Evolutionary conservation across 92 coral and sea anemone species (phyloP), one percentile per base, ranked within the genome.

Genomic region (Epizoanthus ramosus): DNA sequence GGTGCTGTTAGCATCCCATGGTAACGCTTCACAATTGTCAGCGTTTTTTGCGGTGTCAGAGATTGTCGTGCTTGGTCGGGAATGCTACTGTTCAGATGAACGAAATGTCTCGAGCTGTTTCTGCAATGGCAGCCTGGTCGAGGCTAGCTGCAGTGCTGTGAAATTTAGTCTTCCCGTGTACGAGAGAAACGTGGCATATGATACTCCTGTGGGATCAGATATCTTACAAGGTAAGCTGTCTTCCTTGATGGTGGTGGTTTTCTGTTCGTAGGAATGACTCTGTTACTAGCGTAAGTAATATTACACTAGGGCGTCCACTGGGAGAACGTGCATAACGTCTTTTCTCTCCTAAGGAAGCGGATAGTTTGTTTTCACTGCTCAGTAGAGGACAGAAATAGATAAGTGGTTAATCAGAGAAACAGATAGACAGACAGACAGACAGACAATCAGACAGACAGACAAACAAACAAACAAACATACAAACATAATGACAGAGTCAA

Each of bases 11-110:
- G 79, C 79, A 0, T 50, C 71, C 19, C 72, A 81, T 58, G 91
- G 91, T 24, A 67, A 87, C 66, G 61, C 80, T n/a, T 71, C 84
- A 4, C 61, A 87, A 35, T 59, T 31, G 50, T 75, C 91, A 57
- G 87, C 84, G 16, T 87, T 66, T 76, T 83, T 87, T 83, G 84
- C 91, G 22, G 54, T 87, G 3, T 76, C 91, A 17, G 87, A 87
- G 68, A 54, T 87, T 21, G 37, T 61, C 25, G 84, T 87, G 15
- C 80, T 9, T 60, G 91, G 91, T 3, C 59, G 87, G 24, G 67
- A 83, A 16, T 87, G 91, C 71, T n/a, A 16, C 23, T 87, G 87
- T 43, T 17, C 52, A 8, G 63, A 54, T 45, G 68, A 59, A 10
- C 53, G 15, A 21, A 83, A 83, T 60, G 16, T 47, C 58, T 75